These are phyloP conservation scores for Cebidichthys violaceus DNA, from an alignment of 2,113 vertebrate species.

Conservation along the genomic window DNA sequence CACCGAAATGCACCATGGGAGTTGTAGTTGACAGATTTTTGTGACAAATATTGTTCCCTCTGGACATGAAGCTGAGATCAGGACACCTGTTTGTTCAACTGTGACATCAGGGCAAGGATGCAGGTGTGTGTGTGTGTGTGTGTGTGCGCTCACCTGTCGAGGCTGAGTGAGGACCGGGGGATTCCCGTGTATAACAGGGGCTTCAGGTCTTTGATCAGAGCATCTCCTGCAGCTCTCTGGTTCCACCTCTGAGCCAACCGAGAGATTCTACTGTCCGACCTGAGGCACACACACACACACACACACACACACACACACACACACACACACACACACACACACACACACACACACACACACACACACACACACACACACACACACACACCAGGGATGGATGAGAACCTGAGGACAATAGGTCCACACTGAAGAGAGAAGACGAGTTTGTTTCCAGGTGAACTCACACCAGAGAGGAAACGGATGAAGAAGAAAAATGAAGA, in stretches of 20 bases:
- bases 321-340: not conserved
- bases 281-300: conserved; percentile 64
- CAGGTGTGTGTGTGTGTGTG: conserved; percentile 4
- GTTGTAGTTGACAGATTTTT: not conserved
- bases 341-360: no score
- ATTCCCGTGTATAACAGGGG: conserved; percentile 83
- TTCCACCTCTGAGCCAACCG: conserved; percentile 87
- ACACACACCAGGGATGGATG: not conserved
- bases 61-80: no score
- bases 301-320: conserved; percentile 7
- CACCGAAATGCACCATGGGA: not conserved
- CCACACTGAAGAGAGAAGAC: not conserved
- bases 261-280: conserved; percentile 87
- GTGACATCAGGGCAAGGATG: no score
- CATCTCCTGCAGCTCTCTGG: conserved; percentile 86
- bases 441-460: not conserved
- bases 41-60: not conserved
- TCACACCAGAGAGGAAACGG: not conserved
- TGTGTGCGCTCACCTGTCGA: conserved; percentile 85
- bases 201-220: conserved; percentile 87
- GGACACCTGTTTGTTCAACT: no score
- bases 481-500: not conserved
- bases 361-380: not conserved
- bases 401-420: not conserved
- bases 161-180: conserved; percentile 80